Base-by-base conservation (phyloP, 2,888 invertebrate genomes). In the Nowickia ferox region DNA sequence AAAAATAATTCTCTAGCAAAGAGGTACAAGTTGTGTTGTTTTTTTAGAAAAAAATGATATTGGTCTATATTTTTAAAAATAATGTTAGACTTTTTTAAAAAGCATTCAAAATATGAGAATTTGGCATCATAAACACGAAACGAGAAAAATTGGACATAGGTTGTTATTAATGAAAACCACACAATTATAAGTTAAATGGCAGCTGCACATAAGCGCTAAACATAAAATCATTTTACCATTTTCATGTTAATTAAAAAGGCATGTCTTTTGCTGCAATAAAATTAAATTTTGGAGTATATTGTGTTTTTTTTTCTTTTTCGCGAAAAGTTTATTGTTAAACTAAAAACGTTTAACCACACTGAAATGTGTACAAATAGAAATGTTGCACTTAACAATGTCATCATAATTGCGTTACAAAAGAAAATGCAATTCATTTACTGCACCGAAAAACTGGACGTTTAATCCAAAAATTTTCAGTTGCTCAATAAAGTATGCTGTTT, bases 161-260 rank as follows among this genome's bases (percentile, higher is more conserved):
- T 30, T 30, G 6, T 30, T 30, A 30, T 30, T 30, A 30, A 30
- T 30, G 30, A 30, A 30, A 6, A 30, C 30, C 5, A 5, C 30
- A 30, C 0, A 30, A 30, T 30, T 30, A 6, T 30, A 30, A 30
- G 30, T 59, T 68, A 59, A 59, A 42, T 30, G 9, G 9, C 1
- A 22, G 40, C 4, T 17, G 17, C n/a, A 53, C 13, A 19, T 17
- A 11, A 19, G 4, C 15, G 22, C 11, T 53, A 46, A 61, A 61
- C 10, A 63, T 38, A 22, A 42, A 42, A 17, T 42, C 9, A 6
- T 51, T 59, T 74, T 59, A 59, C 10, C 6, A 57, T 51, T 38
- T 51, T 38, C 59, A 44, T n/a, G 77, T 65, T 84, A 84, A 84
- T 84, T 72, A 53, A 38, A 59, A 78, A 68, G 38, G 72, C 83